These are phyloP conservation scores for Acrocyrtus sp. DNA, from an alignment of 2,888 invertebrate genomes.

Conservation along the genomic window DNA sequence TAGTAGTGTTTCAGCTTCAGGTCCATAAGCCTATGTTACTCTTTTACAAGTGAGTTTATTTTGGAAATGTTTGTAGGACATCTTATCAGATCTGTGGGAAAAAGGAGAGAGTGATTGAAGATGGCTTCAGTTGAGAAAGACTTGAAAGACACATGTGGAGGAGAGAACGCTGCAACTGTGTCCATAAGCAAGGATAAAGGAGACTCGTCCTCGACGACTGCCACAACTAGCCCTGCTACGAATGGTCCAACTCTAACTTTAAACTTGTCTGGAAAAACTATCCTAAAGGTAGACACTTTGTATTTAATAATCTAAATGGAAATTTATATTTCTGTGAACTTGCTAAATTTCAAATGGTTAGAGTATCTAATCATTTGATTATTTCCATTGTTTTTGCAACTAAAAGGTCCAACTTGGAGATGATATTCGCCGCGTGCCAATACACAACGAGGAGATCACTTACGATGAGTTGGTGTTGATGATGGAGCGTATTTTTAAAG, in stretches of 20 bases:
- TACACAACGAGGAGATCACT: conserved; percentile 79
- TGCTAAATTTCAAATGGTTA: no score
- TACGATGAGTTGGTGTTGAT: conserved; percentile 77
- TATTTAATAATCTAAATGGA: no score
- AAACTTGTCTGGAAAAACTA: conserved; percentile 41
- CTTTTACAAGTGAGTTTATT: no score
- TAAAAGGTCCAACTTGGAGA: conserved; percentile 72
- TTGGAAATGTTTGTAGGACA: no score
- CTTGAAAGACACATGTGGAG: background rate
- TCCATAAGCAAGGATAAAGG: background rate
- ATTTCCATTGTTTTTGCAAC: background rate
- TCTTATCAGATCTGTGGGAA: no score
- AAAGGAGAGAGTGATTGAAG: no score
- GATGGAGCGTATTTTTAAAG: conserved; percentile 78
- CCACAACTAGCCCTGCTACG: background rate
- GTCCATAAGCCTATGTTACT: no score
- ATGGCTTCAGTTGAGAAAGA: background rate
- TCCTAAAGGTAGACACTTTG: conserved; percentile 35
- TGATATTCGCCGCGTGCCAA: conserved; percentile 76
- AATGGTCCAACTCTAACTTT: conserved; percentile 4
- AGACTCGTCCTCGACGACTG: background rate
- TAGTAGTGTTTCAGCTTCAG: no score
- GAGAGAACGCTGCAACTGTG: background rate
- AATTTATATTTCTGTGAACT: no score
- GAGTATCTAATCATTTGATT: no score